Percentiles rank a stretch among this genome's conserved stretches.
Evolutionary conservation across 1,140 invertebrate species (phyloP).

Genomic region (Atta cephalotes): DNA sequence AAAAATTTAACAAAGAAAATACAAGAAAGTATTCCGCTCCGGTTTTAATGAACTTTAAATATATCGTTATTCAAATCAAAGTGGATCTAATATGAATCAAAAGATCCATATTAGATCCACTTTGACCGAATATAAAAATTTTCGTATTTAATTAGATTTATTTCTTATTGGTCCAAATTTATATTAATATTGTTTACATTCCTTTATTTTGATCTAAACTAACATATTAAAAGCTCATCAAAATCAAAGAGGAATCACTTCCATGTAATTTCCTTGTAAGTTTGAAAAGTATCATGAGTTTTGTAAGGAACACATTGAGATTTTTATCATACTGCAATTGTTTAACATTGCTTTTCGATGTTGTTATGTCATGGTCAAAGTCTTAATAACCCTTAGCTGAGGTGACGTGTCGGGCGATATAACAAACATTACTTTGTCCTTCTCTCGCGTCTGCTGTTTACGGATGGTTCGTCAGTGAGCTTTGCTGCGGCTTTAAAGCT

Average conservation of each 20-base stretch:
- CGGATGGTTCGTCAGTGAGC: conserved; percentile 57
- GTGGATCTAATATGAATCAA: too few species aligned
- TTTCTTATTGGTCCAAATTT: too few species aligned
- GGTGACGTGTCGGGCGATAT: conserved; percentile 36
- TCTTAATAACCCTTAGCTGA: conserved; percentile 40
- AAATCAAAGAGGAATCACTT: too few species aligned
- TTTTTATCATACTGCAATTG: neutral
- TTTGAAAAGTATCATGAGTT: neutral
- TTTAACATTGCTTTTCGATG: neutral
- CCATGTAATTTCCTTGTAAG: neutral
- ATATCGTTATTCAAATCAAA: too few species aligned
- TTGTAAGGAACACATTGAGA: neutral
- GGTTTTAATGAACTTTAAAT: too few species aligned
- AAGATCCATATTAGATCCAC: too few species aligned
- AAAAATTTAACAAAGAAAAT: neutral
- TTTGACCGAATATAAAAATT: too few species aligned
- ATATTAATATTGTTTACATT: too few species aligned
- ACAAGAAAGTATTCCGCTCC: too few species aligned
- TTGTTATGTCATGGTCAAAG: conserved; percentile 4
- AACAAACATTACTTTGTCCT: conserved; percentile 44
- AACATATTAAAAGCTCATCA: too few species aligned
- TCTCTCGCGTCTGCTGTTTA: conserved; percentile 17
- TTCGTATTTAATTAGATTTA: too few species aligned
- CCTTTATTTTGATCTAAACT: too few species aligned
- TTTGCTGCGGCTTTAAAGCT: conserved; percentile 62